Evolutionary conservation across 2,888 invertebrate species (phyloP), one percentile per base, ranked within the genome.

Genomic region (Pterostichus niger): DNA sequence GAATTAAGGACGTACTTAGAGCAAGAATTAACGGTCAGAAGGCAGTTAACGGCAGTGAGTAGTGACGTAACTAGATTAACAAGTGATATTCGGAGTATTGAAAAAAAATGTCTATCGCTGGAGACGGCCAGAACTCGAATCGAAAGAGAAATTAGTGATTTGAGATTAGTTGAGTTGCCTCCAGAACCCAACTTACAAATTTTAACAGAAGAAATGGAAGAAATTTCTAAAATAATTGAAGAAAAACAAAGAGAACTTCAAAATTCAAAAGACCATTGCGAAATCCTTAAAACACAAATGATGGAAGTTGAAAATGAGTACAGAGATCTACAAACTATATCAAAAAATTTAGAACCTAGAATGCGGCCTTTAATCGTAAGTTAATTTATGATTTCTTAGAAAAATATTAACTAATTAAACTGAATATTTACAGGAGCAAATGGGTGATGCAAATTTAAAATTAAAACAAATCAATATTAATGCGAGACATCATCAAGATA

Each of bases 401-500:
- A 56, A 10, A 10, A 68, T 35, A 9, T 6, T n/a, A n/a, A 46
- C 10, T 73, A 73, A 35, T 11, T 75, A 49, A 52, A 31, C 7
- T 40, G 24, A 64, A 79, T 46, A 81, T 73, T 83, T 84, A 84
- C 83, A 92, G 92, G 91, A 91, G 81, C 90, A 92, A 86, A 89
- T 92, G 84, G 90, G 89, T 56, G 91, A 91, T 79, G 90, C 91
- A 83, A 89, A 91, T 84, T 85, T 90, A 56, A 91, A 91, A 85
- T 86, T 90, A 4, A 90, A 91, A 56, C 88, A 89, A 85, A 84
- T 88, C 40, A 83, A 87, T 11, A 86, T 87, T 6, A 86, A 87
- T 46, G 87, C 86, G 13, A 87, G 87, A 54, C 88, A 87, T 82
- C 87, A 87, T 46, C 86, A 86, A 68, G 86, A 86, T 49, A 84